These are phyloP conservation scores for Drosophila kanekoi DNA, from an alignment of 2,888 invertebrate species.

Conservation along the genomic window DNA sequence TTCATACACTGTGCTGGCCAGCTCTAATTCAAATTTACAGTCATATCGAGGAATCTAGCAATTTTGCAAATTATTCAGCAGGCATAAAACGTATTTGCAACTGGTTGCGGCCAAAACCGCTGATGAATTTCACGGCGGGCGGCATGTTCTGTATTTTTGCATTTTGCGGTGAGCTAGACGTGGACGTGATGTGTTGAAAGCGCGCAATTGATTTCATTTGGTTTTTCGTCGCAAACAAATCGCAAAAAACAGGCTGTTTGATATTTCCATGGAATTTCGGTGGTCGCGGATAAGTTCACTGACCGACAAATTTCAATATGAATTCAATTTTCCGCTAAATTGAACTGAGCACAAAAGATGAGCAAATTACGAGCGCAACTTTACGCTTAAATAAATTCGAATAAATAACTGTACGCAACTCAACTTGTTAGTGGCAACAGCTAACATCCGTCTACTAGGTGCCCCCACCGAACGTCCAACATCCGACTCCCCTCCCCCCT, in stretches of 20 bases:
- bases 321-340: constrained; percentile 73
- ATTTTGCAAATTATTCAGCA: constrained; percentile 57
- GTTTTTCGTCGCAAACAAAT: constrained; percentile 13
- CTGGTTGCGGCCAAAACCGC: constrained; percentile 36
- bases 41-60: constrained; percentile 32
- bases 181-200: constrained; percentile 47
- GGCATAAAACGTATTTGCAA: constrained; percentile 47
- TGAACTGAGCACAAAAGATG: constrained; percentile 68
- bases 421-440: constrained; percentile 47
- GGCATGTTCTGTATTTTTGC: constrained; percentile 20
- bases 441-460: constrained; percentile 16
- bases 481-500: too few species aligned
- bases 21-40: constrained; percentile 51
- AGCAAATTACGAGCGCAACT: constrained; percentile 59
- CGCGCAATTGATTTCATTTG: constrained; percentile 58
- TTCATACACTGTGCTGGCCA: constrained; percentile 13
- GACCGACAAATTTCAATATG: constrained; percentile 70
- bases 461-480: not conserved
- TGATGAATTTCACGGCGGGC: constrained; percentile 47
- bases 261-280: constrained; percentile 48
- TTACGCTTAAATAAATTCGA: constrained; percentile 69
- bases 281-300: constrained; percentile 46
- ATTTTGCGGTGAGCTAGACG: constrained; percentile 48
- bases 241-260: constrained; percentile 26
- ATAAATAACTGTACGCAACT: constrained; percentile 62